Evolutionary conservation across 2,797 vertebrate genomes (phyloP).

Genomic region (Mormyrus proboscirostris): DNA sequence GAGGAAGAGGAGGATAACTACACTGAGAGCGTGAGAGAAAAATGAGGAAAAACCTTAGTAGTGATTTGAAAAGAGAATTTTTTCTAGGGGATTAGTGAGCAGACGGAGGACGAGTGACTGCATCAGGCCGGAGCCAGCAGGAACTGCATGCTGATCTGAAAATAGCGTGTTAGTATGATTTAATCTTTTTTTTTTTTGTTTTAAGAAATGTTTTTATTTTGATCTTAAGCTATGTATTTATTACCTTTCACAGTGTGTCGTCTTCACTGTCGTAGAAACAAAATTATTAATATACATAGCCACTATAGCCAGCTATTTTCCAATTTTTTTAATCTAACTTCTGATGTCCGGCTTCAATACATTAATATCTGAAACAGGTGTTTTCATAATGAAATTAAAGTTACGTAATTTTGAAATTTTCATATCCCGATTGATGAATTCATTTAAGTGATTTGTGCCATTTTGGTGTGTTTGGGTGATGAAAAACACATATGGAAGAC

Average conservation of each 20-base stretch:
- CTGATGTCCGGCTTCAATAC: neutral
- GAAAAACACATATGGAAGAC: neutral
- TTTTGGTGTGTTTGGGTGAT: neutral
- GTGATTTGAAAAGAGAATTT: slow-evolving; percentile 46
- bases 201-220: neutral
- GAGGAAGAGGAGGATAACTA: slow-evolving; percentile 16
- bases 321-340: neutral
- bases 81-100: slow-evolving; percentile 49
- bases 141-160: slow-evolving; percentile 33
- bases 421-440: neutral
- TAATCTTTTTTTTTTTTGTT: neutral
- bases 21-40: neutral
- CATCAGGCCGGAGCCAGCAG: slow-evolving; percentile 39
- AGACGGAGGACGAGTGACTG: slow-evolving; percentile 44
- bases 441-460: neutral
- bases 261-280: neutral
- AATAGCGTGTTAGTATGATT: slow-evolving; percentile 25
- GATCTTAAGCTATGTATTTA: neutral
- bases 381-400: neutral
- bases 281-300: neutral
- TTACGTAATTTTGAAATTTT: neutral
- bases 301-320: neutral
- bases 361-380: neutral
- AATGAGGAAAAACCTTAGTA: slow-evolving; percentile 40
- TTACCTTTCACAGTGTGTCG: neutral